These are phyloP conservation scores for Microtus oregoni DNA, from an alignment of 2,113 vertebrate species.

Conservation along the genomic window DNA sequence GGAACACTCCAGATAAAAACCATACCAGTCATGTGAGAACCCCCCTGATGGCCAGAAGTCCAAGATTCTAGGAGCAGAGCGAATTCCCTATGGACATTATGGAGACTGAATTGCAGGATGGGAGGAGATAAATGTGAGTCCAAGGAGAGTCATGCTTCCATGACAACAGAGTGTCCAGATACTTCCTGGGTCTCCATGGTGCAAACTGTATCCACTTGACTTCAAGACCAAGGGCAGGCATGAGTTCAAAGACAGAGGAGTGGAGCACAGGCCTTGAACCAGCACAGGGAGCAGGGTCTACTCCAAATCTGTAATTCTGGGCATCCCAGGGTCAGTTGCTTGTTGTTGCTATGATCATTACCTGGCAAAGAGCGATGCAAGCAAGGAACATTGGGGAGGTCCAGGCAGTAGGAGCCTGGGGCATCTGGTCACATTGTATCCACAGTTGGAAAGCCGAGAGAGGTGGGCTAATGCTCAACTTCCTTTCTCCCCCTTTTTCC, in stretches of 20 bases:
- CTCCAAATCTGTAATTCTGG: accelerated
- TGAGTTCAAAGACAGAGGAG: not conserved
- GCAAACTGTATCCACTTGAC: not conserved
- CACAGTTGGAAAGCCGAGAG: not conserved
- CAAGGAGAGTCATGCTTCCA: not conserved
- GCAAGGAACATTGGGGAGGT: not conserved
- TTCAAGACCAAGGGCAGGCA: not conserved
- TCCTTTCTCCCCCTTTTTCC: too few species aligned
- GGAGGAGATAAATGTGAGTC: not conserved
- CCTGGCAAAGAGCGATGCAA: too few species aligned
- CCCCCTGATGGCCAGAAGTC: not conserved
- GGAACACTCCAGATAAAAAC: not conserved
- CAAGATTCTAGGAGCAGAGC: not conserved
- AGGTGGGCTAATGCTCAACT: not conserved
- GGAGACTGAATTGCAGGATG: not conserved
- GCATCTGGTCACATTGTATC: too few species aligned
- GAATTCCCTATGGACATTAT: not conserved
- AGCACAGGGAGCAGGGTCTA: too few species aligned
- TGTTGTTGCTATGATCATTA: too few species aligned
- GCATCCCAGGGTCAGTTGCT: too few species aligned
- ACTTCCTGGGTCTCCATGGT: not conserved
- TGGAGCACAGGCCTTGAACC: not conserved
- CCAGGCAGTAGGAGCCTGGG: not conserved
- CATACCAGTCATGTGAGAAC: not conserved
- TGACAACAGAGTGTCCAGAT: too few species aligned